Evolutionary conservation across 1,140 invertebrate species (phyloP).

Genomic region (Ostrea denselamellosa): DNA sequence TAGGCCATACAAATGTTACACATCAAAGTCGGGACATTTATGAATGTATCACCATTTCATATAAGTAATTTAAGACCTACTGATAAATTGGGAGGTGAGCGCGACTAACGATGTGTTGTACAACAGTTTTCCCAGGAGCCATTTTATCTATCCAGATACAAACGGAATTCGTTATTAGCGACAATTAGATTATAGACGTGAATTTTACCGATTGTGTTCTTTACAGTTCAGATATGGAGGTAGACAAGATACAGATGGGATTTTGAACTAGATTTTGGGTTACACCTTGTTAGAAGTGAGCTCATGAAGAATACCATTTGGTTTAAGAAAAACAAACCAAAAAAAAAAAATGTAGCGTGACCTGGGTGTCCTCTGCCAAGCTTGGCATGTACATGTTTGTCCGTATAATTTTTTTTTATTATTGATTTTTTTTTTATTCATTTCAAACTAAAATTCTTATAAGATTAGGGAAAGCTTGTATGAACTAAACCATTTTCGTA

Average conservation of each 20-base stretch:
- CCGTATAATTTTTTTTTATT: too few relatives aligned
- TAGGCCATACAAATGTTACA: neutral
- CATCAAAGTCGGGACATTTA: neutral
- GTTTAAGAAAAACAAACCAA: neutral
- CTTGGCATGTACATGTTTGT: too few relatives aligned
- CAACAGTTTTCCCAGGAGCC: neutral
- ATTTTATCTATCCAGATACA: constrained; percentile 21
- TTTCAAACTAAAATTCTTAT: too few relatives aligned
- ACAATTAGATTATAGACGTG: constrained; percentile 3
- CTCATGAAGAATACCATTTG: neutral
- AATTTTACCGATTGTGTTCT: neutral
- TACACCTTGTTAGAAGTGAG: too few relatives aligned
- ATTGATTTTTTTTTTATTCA: too few relatives aligned
- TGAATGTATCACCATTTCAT: constrained; percentile 1
- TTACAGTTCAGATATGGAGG: neutral
- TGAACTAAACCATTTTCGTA: too few relatives aligned
- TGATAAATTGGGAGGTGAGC: constrained; percentile 4
- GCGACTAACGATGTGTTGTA: neutral
- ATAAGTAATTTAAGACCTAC: neutral
- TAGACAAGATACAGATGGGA: neutral
- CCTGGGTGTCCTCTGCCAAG: neutral
- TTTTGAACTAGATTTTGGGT: neutral
- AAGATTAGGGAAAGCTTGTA: too few relatives aligned
- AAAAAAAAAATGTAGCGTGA: neutral
- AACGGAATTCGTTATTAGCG: constrained; percentile 27